Conservation (phyloP, 2,113 vertebrate genomes). For the Pterophyllum scalare region DNA sequence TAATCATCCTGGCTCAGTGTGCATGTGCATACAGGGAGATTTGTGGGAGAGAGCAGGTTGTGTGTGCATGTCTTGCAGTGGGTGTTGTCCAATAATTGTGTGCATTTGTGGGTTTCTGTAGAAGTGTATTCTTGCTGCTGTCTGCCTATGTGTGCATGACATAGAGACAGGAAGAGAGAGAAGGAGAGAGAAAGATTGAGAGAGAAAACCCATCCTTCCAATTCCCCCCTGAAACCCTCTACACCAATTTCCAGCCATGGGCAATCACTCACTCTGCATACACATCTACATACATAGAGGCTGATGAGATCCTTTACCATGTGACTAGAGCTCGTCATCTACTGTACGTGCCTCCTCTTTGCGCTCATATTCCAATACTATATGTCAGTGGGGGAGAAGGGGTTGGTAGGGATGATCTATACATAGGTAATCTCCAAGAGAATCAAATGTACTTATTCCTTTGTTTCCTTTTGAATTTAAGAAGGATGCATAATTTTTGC, state of each 20-base stretch:
- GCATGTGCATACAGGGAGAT: conserved; percentile 76
- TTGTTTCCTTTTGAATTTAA: conserved; percentile 71
- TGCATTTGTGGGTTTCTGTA: conserved; percentile 53
- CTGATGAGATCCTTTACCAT: conserved; percentile 83
- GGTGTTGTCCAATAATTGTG: conserved; percentile 63
- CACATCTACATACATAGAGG: conserved; percentile 85
- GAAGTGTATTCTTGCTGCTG: conserved; percentile 38
- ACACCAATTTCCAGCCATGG: conserved; percentile 84
- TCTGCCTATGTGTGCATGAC: conserved; percentile 51
- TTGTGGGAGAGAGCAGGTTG: conserved; percentile 59
- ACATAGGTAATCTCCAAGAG: conserved; percentile 76
- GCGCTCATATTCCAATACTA: conserved; percentile 51
- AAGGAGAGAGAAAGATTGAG: conserved; percentile 56
- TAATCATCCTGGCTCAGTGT: conserved; percentile 74
- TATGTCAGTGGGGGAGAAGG: conserved; percentile 34
- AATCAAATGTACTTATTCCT: conserved; percentile 65
- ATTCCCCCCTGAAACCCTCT: conserved; percentile 83
- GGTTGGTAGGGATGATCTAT: conserved; percentile 66
- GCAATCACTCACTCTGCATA: conserved; percentile 85
- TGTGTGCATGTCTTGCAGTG: conserved; percentile 46
- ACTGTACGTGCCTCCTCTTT: conserved; percentile 74
- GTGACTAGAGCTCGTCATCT: conserved; percentile 76
- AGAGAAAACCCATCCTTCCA: conserved; percentile 70
- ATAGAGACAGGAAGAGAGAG: conserved; percentile 48
- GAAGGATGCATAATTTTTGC: conserved; percentile 69